Conservation (phyloP, 2,888 invertebrate species). For the Oeneis ivallda region DNA sequence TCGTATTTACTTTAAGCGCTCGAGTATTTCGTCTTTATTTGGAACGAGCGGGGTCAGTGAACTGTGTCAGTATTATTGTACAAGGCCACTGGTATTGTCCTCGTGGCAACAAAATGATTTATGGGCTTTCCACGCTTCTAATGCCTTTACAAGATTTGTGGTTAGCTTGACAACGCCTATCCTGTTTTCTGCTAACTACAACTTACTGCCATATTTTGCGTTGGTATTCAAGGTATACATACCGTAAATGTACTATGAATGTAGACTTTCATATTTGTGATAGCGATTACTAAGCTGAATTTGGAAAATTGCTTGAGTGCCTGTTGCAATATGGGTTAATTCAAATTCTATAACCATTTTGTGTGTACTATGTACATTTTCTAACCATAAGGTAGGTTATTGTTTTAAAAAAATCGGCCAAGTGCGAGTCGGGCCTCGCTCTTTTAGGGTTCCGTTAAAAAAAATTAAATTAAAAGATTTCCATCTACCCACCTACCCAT, state of each 20-base stretch:
- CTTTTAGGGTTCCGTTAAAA: no score
- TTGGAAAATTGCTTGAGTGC: background rate
- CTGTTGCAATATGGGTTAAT: background rate
- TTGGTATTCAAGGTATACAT: background rate
- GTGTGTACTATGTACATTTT: background rate
- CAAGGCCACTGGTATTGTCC: constrained; percentile 66
- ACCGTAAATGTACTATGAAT: background rate
- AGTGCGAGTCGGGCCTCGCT: no score
- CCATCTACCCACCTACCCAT: no score
- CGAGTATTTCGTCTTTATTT: constrained; percentile 58
- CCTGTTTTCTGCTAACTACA: constrained; percentile 15
- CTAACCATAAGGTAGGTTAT: no score
- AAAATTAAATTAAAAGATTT: no score
- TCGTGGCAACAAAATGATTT: constrained; percentile 44
- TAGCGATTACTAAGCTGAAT: background rate
- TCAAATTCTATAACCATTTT: background rate
- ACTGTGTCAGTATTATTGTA: constrained; percentile 51
- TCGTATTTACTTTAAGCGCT: constrained; percentile 46
- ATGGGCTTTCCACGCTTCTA: constrained; percentile 43
- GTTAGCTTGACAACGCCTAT: constrained; percentile 33
- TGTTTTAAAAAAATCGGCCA: no score
- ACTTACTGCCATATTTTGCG: constrained; percentile 5
- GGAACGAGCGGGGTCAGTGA: constrained; percentile 55
- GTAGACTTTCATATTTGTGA: background rate
- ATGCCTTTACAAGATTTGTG: constrained; percentile 40